Conservation (phyloP, 1,140 invertebrate genomes). For the Oedothorax gibbosus region DNA sequence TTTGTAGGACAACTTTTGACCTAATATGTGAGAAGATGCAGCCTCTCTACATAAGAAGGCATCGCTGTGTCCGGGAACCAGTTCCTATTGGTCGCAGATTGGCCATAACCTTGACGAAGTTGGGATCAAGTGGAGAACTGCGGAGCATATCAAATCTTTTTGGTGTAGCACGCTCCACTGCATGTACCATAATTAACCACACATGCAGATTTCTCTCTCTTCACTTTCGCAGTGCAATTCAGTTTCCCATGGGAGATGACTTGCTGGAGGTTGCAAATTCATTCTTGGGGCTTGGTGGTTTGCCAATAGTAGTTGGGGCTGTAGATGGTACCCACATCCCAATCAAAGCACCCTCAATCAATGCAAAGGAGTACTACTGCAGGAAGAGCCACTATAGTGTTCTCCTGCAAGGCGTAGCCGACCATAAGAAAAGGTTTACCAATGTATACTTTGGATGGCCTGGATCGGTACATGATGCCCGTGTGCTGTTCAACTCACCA, state of each 20-base stretch:
- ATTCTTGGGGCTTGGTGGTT: neutral
- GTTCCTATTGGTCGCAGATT: neutral
- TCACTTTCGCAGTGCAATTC: neutral
- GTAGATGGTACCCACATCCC: constrained; percentile 65
- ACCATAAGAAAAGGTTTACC: neutral
- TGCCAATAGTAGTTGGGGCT: constrained; percentile 68
- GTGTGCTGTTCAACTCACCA: neutral
- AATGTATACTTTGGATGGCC: constrained; percentile 4
- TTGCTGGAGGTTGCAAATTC: neutral
- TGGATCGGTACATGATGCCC: neutral
- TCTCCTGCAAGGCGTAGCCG: neutral
- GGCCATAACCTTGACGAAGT: neutral
- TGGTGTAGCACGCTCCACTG: neutral
- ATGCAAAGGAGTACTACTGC: constrained; percentile 1
- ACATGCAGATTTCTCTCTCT: neutral
- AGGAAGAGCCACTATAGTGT: neutral
- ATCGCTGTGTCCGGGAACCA: neutral
- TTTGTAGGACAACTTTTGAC: neutral
- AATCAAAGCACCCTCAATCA: constrained; percentile 7
- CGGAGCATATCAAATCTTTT: neutral
- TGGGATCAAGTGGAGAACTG: neutral
- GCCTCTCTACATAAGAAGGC: neutral
- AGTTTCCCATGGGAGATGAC: constrained; percentile 3
- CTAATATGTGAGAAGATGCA: neutral
- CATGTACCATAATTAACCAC: neutral